Evolutionary conservation across 2,113 vertebrate genomes (phyloP), one percentile per base, ranked within the genome.

Genomic region (Electrona antarctica): DNA sequence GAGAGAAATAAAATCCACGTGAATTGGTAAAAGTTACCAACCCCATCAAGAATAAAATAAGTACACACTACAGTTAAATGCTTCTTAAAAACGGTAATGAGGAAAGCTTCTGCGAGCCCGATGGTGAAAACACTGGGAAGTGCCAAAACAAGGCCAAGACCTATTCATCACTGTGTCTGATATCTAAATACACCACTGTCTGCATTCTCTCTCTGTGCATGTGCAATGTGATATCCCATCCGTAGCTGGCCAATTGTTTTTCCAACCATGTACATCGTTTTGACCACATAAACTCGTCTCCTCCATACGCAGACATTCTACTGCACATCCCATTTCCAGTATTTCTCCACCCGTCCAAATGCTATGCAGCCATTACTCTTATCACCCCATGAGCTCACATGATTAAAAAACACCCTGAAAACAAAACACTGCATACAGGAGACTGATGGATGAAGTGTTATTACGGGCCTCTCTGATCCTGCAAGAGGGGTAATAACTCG

Each of bases 401-500:
- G 75, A 70, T 60, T 71, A 79, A 86, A 85, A 79, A 86, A 85
- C 61, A 74, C 52, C 63, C 55, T 11, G 52, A 71, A 49, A 77
- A 83, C 54, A 67, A 81, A 41, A 85, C 81, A 88, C 84, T 81
- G 84, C 82, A 82, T 85, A 80, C 82, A 29, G 55, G 33, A 74
- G 73, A 82, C 60, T 75, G 67, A 86, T 80, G 74, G 60, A 74
- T 83, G 84, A 86, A 86, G 79, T 79, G 80, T 85, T 87, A 85
- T 80, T 80, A 83, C 80, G 73, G 73, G 75, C 85, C 78, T 87
- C 82, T 83, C 71, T 87, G 76, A 87, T 83, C 85, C 84, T 80
- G 83, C 87, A 80, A 88, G 84, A 91, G 83, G 81, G 58, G 71
- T 85, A 81, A 90, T 85, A 86, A 48, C 61, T 63, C 62, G 45